Conservation (phyloP, 2,113 vertebrate genomes). For the Phrynocephalus versicolor region DNA sequence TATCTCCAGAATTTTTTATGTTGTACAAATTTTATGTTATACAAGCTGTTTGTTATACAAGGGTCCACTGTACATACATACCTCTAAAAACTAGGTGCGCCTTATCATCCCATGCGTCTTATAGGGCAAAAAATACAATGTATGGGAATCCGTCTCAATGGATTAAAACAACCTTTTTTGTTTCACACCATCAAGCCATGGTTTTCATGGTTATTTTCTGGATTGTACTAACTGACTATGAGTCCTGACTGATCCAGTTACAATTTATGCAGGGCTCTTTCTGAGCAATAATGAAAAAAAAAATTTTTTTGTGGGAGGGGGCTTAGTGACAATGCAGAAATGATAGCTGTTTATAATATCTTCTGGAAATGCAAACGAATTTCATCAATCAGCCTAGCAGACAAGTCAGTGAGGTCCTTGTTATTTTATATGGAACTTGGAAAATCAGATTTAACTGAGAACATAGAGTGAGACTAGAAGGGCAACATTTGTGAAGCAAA, state of each 20-base stretch:
- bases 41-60: no score
- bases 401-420: not conserved
- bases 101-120: no score
- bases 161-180: not conserved
- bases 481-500: not conserved
- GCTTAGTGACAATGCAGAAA: not conserved
- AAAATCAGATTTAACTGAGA: not conserved
- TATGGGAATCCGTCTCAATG: not conserved
- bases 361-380: not conserved
- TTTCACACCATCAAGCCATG: slow-evolving; percentile 8
- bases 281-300: not conserved
- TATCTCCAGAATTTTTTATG: no score
- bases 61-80: no score
- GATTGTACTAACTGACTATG: not conserved
- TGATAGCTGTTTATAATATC: not conserved
- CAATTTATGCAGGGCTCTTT: slow-evolving; percentile 4
- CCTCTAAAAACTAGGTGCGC: no score
- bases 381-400: not conserved
- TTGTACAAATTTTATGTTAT: no score
- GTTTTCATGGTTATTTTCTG: not conserved
- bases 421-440: not conserved
- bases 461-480: slow-evolving; percentile 1
- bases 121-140: not conserved
- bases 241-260: not conserved
- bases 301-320: no score